Evolutionary conservation across 2,113 vertebrate species (phyloP), one percentile per base, ranked within the genome.

Genomic region (Cyphomyrus discorhynchus): DNA sequence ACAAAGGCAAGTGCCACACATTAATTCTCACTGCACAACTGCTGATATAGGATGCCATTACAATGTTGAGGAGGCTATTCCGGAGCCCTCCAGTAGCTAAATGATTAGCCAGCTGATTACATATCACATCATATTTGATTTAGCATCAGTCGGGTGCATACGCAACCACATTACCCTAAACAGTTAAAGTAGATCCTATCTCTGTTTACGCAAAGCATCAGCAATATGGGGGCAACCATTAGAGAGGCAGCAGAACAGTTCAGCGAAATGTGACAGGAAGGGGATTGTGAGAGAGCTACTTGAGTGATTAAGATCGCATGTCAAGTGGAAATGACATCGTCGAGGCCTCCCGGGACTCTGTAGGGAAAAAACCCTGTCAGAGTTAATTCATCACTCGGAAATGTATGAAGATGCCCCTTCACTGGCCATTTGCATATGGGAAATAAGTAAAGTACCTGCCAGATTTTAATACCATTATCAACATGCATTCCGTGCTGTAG

Each of bases 401-500:
- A 88, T 74, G 46, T 88, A 88, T 88, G 88, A 88, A 31, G 88
- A 88, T 52, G 47, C 88, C 62, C 21, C 62, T 74, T 88, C 62
- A 70, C 88, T 74, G 88, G 0, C 66, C 88, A 88, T 88, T 88
- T 88, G 62, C 45, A 88, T 88, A 77, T 77, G 58, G 88, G 46
- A 77, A 77, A 88, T 66, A 88, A 87, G 85, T 50, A 50, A 31
- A 88, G 62, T 47, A 88, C 47, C 58, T 88, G 88, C 88, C 66
- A 88, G 15, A 70, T 49, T 88, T 88, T 88, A 88, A 88, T 52
- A 74, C 45, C 88, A 88, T 88, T 88, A 77, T 88, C 62, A 88
- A 49, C 62, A 74, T 88, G 88, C 27, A 88, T 74, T 24, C 39
- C 88, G 21, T 31, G 27, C 24, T 6, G 10, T 45, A 88, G 58